phyloP scores from a whole-genome alignment of 2,113 vertebrate species.

The Ictidomys tridecemlineatus region DNA sequence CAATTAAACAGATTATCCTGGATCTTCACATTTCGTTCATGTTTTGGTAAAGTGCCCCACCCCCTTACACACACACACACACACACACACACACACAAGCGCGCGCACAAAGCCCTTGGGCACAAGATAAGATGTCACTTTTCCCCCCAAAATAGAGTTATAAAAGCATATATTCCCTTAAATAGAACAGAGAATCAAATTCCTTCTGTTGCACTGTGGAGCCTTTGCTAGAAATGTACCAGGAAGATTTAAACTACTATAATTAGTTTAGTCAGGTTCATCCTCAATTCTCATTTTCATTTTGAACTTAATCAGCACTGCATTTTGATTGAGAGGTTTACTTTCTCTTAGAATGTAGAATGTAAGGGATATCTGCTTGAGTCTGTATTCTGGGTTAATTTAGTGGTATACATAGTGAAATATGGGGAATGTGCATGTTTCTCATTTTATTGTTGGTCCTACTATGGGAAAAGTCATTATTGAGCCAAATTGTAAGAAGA shows the following conservation, averaged over 20 bases:
- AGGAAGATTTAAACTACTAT: background rate
- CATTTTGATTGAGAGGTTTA: background rate
- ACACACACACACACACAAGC: background rate
- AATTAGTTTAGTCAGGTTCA: background rate
- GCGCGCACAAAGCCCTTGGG: constrained; percentile 12
- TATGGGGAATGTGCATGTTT: background rate
- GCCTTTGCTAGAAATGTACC: background rate
- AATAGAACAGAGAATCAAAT: background rate
- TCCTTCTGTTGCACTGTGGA: background rate
- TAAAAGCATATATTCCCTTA: background rate
- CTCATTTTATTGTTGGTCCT: constrained; percentile 63
- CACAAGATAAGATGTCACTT: constrained; percentile 19
- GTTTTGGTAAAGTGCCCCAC: constrained; percentile 54
- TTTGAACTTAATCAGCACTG: constrained; percentile 18
- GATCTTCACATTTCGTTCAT: constrained; percentile 60
- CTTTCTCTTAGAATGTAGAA: background rate
- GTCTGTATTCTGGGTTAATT: background rate
- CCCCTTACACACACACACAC: background rate
- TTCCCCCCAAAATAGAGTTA: background rate
- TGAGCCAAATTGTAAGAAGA: constrained; percentile 59
- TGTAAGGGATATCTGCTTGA: background rate
- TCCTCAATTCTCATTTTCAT: background rate
- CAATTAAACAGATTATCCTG: constrained; percentile 70
- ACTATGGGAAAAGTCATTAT: constrained; percentile 55
- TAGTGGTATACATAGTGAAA: background rate